phyloP scores from a whole-genome alignment of 2,797 vertebrate species.

The Staurois parvus region DNA sequence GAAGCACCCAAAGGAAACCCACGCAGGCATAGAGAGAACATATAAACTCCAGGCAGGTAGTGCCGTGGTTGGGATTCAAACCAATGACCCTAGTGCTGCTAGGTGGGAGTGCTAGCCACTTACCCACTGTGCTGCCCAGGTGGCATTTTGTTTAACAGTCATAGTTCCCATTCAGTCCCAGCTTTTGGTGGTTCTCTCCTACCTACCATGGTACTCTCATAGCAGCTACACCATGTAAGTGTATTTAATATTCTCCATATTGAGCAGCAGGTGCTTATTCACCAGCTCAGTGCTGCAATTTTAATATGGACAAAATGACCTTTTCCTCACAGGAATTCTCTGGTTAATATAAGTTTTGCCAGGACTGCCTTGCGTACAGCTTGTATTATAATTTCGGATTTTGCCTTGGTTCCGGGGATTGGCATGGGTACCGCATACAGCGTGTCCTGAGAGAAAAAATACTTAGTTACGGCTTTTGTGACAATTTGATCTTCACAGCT shows the following conservation, averaged over 20 bases:
- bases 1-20: too few species aligned
- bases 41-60: too few species aligned
- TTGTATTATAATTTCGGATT: conserved; percentile 8
- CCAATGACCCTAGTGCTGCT: too few species aligned
- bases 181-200: background rate
- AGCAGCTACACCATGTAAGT: background rate
- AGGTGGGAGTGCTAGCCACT: too few species aligned
- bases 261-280: background rate
- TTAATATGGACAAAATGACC: background rate
- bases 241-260: background rate
- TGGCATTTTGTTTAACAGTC: too few species aligned
- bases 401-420: conserved; percentile 5
- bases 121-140: too few species aligned
- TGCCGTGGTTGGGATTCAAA: too few species aligned
- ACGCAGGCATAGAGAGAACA: too few species aligned
- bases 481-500: conserved; percentile 52
- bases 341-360: background rate
- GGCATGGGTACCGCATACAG: conserved; percentile 13
- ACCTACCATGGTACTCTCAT: background rate
- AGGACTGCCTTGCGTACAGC: background rate
- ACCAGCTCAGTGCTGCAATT: background rate
- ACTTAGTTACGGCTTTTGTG: conserved; percentile 53
- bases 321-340: background rate
- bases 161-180: too few species aligned
- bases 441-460: conserved; percentile 31